A percentile compares a stretch with the other conserved stretches of the same genome.
These are phyloP conservation scores for Galaxias olidus DNA, from an alignment of 2,797 vertebrate genomes.

Conservation along the genomic window DNA sequence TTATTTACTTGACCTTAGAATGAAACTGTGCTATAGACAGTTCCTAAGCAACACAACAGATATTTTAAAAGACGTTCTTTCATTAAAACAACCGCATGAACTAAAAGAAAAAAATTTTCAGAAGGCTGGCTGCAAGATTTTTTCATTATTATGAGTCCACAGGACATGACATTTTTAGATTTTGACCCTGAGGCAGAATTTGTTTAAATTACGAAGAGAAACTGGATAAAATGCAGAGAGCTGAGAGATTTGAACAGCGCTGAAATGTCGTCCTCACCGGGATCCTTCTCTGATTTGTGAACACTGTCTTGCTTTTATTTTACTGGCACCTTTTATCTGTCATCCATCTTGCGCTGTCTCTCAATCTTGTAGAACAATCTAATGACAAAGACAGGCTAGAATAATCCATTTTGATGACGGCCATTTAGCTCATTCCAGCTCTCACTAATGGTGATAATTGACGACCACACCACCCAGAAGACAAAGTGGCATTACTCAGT, in stretches of 20 bases:
- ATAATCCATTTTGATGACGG: conserved; percentile 28
- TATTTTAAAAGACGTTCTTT: too few species aligned
- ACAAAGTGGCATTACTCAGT: conserved; percentile 44
- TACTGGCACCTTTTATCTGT: conserved; percentile 21
- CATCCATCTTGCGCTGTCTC: background rate
- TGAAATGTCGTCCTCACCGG: conserved; percentile 4
- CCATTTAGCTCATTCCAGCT: conserved; percentile 30
- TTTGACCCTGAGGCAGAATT: background rate
- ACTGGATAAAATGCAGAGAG: conserved; percentile 13
- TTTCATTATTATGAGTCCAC: background rate
- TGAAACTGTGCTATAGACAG: too few species aligned
- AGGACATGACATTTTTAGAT: background rate
- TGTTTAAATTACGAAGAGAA: conserved; percentile 1
- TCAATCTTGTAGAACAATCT: conserved; percentile 9
- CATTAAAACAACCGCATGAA: too few species aligned
- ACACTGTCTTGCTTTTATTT: conserved; percentile 4
- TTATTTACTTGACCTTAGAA: too few species aligned
- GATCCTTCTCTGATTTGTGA: conserved; percentile 18
- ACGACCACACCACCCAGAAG: conserved; percentile 19
- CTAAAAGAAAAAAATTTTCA: too few species aligned
- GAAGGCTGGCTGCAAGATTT: too few species aligned
- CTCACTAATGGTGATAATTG: conserved; percentile 44
- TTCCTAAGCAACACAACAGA: conserved; percentile 1
- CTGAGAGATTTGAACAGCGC: conserved; percentile 3
- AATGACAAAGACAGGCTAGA: conserved; percentile 27